Base-by-base conservation (phyloP, 2,113 vertebrate genomes). In the Larimichthys crocea region DNA sequence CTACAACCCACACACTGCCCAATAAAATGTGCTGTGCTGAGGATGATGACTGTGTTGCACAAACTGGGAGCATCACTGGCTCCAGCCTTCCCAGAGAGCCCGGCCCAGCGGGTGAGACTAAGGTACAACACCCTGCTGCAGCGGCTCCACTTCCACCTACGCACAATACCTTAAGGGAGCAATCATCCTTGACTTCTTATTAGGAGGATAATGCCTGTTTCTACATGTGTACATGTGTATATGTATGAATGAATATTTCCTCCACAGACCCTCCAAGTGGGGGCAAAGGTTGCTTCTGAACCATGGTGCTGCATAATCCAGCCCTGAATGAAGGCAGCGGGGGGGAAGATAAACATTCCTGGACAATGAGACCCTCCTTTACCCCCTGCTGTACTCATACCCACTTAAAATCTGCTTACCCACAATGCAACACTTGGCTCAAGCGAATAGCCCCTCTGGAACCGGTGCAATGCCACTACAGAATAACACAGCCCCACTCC, bases 341-440 rank as follows among this genome's bases (percentile, higher is more conserved):
- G 40, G 63, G 72, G 73, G 50, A 29, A 46, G 84, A 87, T 84
- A 86, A 93, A 93, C 89, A 94, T 94, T 95, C 92, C 89, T 75
- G 83, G 87, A 89, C 90, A 91, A 92, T 94, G 92, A 95, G 88
- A 91, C 82, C 77, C 85, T 91, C 79, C 83, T 83, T 88, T 92
- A 91, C 92, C 89, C 84, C 91, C 88, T 74, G 86, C 92, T 89
- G 86, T 87, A 74, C 84, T 85, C 91, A 84, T 86, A 88, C 80
- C 89, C 88, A 88, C 82, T 91, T 94, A 87, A 93, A 91, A 86
- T 83, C 88, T 89, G 59, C 86, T 70, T 91, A 84, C 86, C 85
- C 87, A 84, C 69, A 85, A 89, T 88, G 76, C 83, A 83, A 80
- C 86, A 80, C 78, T 88, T 88, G 86, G 84, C 91, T 91, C 56